Evolutionary conservation across 2,888 invertebrate species (phyloP).

Genomic region (Drosophila tripunctata): DNA sequence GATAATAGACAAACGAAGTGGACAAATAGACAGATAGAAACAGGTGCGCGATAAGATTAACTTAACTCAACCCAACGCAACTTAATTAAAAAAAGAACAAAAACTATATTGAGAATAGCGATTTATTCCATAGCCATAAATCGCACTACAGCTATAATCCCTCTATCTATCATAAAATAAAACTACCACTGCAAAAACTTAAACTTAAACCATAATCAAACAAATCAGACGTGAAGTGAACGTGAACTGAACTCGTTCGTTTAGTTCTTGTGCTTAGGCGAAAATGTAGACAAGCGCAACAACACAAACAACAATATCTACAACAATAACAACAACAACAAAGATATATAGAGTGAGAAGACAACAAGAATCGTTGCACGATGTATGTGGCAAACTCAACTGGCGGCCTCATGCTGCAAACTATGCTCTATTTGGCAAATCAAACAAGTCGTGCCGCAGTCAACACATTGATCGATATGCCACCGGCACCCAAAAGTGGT

Average conservation of each 20-base stretch:
- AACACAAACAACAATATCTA: neutral
- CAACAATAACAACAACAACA: neutral
- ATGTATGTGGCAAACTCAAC: conserved; percentile 83
- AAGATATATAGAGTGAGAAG: too few species aligned
- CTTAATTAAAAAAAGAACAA: conserved; percentile 41
- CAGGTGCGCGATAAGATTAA: conserved; percentile 54
- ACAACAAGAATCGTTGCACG: conserved; percentile 20
- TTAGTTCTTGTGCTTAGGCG: conserved; percentile 2
- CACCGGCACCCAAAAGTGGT: conserved; percentile 82
- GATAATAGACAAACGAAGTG: conserved; percentile 20
- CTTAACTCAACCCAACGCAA: conserved; percentile 20
- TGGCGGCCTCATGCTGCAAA: conserved; percentile 83
- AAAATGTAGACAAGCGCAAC: conserved; percentile 36
- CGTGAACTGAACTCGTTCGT: conserved; percentile 10
- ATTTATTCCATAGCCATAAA: conserved; percentile 9
- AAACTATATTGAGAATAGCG: neutral
- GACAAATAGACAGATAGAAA: conserved; percentile 13
- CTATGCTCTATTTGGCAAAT: conserved; percentile 84
- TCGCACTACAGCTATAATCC: conserved; percentile 25
- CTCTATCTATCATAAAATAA: neutral
- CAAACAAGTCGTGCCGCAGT: conserved; percentile 82
- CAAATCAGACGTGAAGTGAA: conserved; percentile 13
- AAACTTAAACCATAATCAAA: conserved; percentile 12
- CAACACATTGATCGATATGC: conserved; percentile 81
- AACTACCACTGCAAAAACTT: neutral